Evolutionary conservation across 2,113 vertebrate species (phyloP).

Genomic region (Thermophis baileyi): DNA sequence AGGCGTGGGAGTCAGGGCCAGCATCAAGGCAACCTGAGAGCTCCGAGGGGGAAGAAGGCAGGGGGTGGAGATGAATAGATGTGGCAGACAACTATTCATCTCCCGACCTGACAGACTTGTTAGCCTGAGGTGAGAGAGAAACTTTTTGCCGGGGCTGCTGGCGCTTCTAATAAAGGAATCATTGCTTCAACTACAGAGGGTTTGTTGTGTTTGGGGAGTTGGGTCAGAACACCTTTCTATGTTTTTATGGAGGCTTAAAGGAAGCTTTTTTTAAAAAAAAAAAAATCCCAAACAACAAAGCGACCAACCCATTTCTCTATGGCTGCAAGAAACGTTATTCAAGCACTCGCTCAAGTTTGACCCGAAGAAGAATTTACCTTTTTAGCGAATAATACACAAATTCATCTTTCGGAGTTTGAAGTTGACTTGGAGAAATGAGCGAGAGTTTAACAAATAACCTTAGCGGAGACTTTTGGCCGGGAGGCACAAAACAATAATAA

Average conservation of each 20-base stretch:
- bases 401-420: background rate
- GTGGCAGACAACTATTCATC: too few relatives aligned
- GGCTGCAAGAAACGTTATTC: background rate
- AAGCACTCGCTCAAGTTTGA: background rate
- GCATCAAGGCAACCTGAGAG: too few relatives aligned
- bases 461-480: background rate
- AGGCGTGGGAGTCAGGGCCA: too few relatives aligned
- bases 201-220: too few relatives aligned
- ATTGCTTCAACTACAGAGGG: too few relatives aligned
- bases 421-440: conserved; percentile 11
- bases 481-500: conserved; percentile 7
- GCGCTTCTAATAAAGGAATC: too few relatives aligned
- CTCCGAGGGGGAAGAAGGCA: too few relatives aligned
- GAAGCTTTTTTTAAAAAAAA: background rate
- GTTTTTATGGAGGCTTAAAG: background rate
- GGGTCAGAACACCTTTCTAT: too few relatives aligned
- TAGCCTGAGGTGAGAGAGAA: too few relatives aligned
- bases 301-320: background rate
- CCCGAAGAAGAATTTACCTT: background rate
- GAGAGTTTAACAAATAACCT: conserved; percentile 13
- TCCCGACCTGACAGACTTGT: too few relatives aligned
- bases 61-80: too few relatives aligned
- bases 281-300: background rate
- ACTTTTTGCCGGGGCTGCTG: too few relatives aligned
- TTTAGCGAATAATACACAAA: background rate